These are phyloP conservation scores for Plecturocebus donacophilus DNA, from an alignment of 2,113 vertebrate species.

Conservation along the genomic window DNA sequence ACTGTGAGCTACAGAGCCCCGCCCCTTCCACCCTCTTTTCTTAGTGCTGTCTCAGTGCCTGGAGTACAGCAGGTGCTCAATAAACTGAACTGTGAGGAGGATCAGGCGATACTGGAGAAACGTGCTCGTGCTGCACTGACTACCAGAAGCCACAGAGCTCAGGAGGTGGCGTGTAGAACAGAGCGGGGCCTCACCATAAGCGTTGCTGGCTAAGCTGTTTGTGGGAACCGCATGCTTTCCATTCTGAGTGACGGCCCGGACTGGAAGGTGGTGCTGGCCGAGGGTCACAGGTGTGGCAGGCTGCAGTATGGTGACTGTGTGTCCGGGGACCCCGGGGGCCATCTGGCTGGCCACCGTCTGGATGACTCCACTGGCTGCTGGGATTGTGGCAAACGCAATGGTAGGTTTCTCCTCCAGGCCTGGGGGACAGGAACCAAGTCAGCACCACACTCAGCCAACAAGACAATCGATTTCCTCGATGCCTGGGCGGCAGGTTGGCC, in stretches of 20 bases:
- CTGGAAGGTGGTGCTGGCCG: slow-evolving; percentile 94
- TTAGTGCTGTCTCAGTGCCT: accelerated
- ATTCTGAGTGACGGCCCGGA: slow-evolving; percentile 94
- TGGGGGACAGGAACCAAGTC: slow-evolving; percentile 26
- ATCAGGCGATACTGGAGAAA: accelerated
- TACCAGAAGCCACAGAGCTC: accelerated
- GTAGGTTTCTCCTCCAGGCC: slow-evolving; percentile 89
- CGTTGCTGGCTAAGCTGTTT: slow-evolving; percentile 85
- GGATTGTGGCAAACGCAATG: slow-evolving; percentile 86
- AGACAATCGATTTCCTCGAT: background rate
- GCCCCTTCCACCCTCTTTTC: background rate
- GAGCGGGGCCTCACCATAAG: slow-evolving; percentile 88
- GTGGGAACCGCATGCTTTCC: slow-evolving; percentile 92
- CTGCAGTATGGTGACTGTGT: slow-evolving; percentile 90
- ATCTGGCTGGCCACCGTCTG: slow-evolving; percentile 92
- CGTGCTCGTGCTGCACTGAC: accelerated
- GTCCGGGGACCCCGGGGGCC: slow-evolving; percentile 86
- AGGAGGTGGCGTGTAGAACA: accelerated
- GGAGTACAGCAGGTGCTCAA: background rate
- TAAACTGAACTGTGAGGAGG: accelerated
- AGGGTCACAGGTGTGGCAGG: slow-evolving; percentile 86
- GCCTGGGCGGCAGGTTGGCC: background rate
- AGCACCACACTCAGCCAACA: background rate
- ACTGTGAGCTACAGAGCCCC: too few relatives aligned
- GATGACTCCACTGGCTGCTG: slow-evolving; percentile 91